A percentile compares a stretch with the other conserved stretches of the same genome.
Conservation (phyloP, 2,888 invertebrate genomes). For the Hydrotaea diabolus region DNA sequence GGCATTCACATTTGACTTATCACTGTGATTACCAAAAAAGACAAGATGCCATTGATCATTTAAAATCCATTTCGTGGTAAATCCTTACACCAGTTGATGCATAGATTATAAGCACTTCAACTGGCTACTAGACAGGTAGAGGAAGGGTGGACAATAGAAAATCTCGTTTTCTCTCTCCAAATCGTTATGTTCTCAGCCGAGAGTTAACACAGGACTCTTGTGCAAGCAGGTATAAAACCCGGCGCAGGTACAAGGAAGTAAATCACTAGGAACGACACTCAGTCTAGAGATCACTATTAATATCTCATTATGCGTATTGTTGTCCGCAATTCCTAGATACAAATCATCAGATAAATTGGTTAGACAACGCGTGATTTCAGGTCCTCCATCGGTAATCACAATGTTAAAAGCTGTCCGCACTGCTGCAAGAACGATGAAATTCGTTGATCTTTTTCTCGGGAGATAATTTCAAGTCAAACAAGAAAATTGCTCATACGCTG, state of each 20-base stretch:
- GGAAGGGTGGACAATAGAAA: no score
- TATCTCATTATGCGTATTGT: not conserved
- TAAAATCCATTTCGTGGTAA: not conserved
- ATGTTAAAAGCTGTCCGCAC: no score
- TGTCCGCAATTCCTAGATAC: not conserved
- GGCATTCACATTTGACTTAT: not conserved
- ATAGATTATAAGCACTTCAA: not conserved
- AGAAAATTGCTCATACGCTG: not conserved
- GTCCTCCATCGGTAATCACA: no score
- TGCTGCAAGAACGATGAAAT: not conserved
- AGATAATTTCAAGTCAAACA: conserved; percentile 29
- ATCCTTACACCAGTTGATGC: not conserved
- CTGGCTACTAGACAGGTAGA: no score
- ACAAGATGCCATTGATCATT: not conserved
- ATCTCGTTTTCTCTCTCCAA: no score
- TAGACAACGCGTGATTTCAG: no score
- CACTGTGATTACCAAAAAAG: not conserved
- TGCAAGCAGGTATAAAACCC: not conserved
- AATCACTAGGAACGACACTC: not conserved
- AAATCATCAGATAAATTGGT: no score
- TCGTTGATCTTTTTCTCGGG: conserved; percentile 23
- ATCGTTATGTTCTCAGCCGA: no score
- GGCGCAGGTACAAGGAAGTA: conserved; percentile 3
- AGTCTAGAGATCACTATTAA: not conserved
- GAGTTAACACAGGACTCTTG: not conserved